Percentiles rank a stretch among this genome's conserved stretches.
Evolutionary conservation across 2,113 vertebrate species (phyloP).

Genomic region (Nansenia antarctica): DNA sequence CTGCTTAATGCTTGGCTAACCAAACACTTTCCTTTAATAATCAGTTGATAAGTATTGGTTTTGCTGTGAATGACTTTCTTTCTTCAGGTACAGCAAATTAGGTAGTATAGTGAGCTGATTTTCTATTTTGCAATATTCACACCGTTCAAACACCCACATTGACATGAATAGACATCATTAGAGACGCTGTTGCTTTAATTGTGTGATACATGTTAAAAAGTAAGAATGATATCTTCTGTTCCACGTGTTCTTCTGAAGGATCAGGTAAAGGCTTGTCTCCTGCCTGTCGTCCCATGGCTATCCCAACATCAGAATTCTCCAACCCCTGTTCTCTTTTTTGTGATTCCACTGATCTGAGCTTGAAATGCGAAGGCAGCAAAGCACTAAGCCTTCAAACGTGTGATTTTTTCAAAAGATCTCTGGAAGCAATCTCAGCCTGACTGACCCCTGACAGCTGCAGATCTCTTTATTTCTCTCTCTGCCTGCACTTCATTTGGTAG

Average conservation of each 20-base stretch:
- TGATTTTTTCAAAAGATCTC: slow-evolving; percentile 98
- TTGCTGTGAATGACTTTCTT: slow-evolving; percentile 25
- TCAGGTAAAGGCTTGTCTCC: slow-evolving; percentile 82
- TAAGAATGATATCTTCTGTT: slow-evolving; percentile 79
- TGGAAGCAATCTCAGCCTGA: slow-evolving; percentile 94
- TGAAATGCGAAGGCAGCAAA: slow-evolving; percentile 93
- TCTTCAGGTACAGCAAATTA: slow-evolving; percentile 62
- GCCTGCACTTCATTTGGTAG: slow-evolving; percentile 92
- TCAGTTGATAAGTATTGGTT: slow-evolving; percentile 29
- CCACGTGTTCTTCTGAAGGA: slow-evolving; percentile 80
- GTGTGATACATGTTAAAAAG: slow-evolving; percentile 59
- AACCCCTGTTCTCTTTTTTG: slow-evolving; percentile 74
- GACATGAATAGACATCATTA: slow-evolving; percentile 48
- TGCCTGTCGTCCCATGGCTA: slow-evolving; percentile 81
- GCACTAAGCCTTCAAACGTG: slow-evolving; percentile 96
- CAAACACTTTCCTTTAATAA: background rate
- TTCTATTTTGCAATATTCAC: slow-evolving; percentile 39
- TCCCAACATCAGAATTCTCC: slow-evolving; percentile 84
- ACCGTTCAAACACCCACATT: slow-evolving; percentile 51
- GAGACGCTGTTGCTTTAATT: slow-evolving; percentile 62
- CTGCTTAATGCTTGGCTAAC: background rate
- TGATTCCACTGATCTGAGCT: slow-evolving; percentile 93
- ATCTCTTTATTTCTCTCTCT: slow-evolving; percentile 91
- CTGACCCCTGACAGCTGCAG: slow-evolving; percentile 94
- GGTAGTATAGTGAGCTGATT: slow-evolving; percentile 46